Base-by-base conservation (phyloP, 1,140 invertebrate species). In the Halictus rubicundus region DNA sequence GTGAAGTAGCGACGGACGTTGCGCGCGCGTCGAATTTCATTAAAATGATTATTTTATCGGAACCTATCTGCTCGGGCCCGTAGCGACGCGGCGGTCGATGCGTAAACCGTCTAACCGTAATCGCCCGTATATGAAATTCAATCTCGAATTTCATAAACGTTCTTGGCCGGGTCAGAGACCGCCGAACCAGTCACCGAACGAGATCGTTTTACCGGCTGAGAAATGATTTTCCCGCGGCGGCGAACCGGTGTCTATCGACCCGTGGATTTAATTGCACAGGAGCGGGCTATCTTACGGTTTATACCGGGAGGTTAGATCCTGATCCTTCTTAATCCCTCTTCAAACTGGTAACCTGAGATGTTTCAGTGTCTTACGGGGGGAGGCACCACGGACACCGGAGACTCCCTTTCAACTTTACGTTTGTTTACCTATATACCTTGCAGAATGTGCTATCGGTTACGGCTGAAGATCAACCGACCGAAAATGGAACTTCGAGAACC, bases 241-340 rank as follows among this genome's bases (percentile, higher is more conserved):
- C 16, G 52, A 21, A 49, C 32, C 52, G 46, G 46, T 5, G 4
- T 12, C 70, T 86, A 87, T 79, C 73, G 78, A 76, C 76, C 59
- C 14, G 39, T 59, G 76, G 65, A 88, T 86, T 86, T 80, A 88
- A 86, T 88, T 85, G 72, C 76, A 70, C 78, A 71, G 83, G 59
- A 76, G 68, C 71, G 63, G 72, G 76, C 57, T 85, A 81, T 73
- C 73, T 80, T 72, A 75, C 80, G 49, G 69, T 80, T 68, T 79
- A 81, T 70, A 65, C 64, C 61, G 60, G 60, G 71, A 80, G 72
- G 65, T 59, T 70, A 75, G 61, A 68, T 71, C 65, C 68, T 68
- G 72, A 81, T 85, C 78, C 85, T 71, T 70, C 84, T 73, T 87
- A 85, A 87, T 85, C 82, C 52, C 42, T 27, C 65, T 52, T 71